phyloP scores from a whole-genome alignment of 2,113 vertebrate genomes.

The Parotia lawesii region DNA sequence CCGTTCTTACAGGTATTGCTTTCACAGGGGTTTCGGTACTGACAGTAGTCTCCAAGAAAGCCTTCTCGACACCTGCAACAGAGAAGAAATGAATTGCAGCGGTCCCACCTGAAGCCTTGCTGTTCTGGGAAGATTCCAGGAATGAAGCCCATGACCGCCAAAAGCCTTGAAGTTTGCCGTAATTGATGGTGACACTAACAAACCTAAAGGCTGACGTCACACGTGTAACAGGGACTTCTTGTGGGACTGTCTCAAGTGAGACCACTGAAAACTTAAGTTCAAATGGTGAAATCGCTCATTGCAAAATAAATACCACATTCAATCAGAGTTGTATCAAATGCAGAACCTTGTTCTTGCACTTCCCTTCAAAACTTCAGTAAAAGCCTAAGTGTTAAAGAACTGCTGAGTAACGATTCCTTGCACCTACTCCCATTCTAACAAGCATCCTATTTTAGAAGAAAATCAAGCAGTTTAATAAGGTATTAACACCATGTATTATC shows the following conservation, averaged over 20 bases:
- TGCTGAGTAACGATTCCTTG: background rate
- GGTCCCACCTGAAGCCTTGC: background rate
- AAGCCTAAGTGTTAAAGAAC: background rate
- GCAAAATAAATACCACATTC: background rate
- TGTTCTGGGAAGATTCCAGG: background rate
- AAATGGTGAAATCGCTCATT: background rate
- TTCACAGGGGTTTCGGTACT: conserved; percentile 86
- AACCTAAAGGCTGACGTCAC: background rate
- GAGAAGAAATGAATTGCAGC: background rate
- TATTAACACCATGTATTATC: background rate
- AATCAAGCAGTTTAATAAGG: background rate
- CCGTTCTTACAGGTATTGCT: conserved; percentile 84
- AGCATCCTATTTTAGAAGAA: background rate
- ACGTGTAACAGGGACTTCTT: background rate
- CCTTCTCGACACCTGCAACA: conserved; percentile 82
- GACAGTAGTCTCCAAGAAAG: conserved; percentile 89
- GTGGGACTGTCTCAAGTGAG: background rate
- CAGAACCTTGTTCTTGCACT: background rate
- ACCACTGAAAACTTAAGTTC: background rate
- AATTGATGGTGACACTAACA: background rate
- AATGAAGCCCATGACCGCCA: fast-evolving
- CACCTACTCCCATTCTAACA: background rate
- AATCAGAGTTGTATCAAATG: background rate
- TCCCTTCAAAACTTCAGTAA: background rate
- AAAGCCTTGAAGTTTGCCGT: background rate